Percentiles rank a stretch among this genome's conserved stretches.
Evolutionary conservation across 2,797 vertebrate genomes (phyloP).

Genomic region (Paguma larvata): DNA sequence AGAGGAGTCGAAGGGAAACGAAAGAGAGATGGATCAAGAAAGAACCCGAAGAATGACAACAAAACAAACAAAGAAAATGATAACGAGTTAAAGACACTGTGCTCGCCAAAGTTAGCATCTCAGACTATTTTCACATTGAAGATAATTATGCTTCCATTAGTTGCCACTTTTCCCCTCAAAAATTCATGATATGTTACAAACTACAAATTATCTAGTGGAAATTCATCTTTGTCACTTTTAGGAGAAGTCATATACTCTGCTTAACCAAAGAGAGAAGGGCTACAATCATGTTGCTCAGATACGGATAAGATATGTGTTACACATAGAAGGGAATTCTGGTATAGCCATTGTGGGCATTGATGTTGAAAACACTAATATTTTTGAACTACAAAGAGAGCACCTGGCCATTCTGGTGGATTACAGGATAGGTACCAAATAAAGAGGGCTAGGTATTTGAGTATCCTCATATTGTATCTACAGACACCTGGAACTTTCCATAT

Average conservation of each 20-base stretch:
- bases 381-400: background rate
- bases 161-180: background rate
- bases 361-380: background rate
- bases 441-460: background rate
- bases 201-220: background rate
- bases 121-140: background rate
- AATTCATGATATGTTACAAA: background rate
- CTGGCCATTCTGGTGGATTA: background rate
- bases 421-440: background rate
- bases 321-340: background rate
- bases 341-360: background rate
- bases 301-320: background rate
- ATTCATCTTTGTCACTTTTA: background rate
- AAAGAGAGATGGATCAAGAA: constrained; percentile 62
- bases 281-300: background rate
- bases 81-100: constrained; percentile 41
- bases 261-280: constrained; percentile 20
- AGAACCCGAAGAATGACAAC: constrained; percentile 48
- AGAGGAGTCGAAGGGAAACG: constrained; percentile 63
- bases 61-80: constrained; percentile 67
- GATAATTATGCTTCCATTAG: background rate
- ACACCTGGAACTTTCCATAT: background rate
- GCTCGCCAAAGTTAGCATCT: background rate
- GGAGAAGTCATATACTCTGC: background rate
- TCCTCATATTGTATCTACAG: background rate